A percentile compares a stretch with the other conserved stretches of the same genome.
phyloP scores from a whole-genome alignment of 2,113 vertebrate genomes.

The Monopterus albus region DNA sequence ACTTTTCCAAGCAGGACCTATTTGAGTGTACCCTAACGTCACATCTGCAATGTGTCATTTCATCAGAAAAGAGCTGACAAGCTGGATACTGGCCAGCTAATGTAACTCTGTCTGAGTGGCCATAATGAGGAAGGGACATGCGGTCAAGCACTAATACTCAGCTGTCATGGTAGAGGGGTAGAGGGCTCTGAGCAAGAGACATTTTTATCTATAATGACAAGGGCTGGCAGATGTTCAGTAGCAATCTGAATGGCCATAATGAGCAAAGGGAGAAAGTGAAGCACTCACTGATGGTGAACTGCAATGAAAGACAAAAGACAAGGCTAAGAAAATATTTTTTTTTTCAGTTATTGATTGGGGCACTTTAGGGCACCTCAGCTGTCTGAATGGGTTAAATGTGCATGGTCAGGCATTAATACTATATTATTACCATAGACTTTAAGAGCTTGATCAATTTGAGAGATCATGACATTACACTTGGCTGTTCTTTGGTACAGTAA shows the following conservation, averaged over 20 bases:
- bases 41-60: conserved; percentile 48
- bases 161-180: conserved; percentile 37
- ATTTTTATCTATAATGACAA: conserved; percentile 62
- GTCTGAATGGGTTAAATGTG: neutral
- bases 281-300: conserved; percentile 13
- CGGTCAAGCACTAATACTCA: conserved; percentile 38
- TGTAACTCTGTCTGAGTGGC: conserved; percentile 49
- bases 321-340: neutral
- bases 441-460: neutral
- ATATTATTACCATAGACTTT: neutral
- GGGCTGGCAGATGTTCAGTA: conserved; percentile 44
- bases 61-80: conserved; percentile 51
- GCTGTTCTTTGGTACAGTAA: neutral
- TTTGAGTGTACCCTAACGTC: conserved; percentile 1
- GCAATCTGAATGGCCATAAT: conserved; percentile 43
- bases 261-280: conserved; percentile 35
- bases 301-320: conserved; percentile 25
- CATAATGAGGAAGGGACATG: conserved; percentile 56
- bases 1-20: conserved; percentile 18
- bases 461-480: neutral
- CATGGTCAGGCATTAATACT: neutral
- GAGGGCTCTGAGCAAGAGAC: conserved; percentile 34
- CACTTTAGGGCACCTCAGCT: conserved; percentile 14
- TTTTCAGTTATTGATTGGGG: conserved; percentile 34
- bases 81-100: conserved; percentile 50